Base-by-base conservation (phyloP, 2,888 invertebrate genomes). In the Altica lythri region DNA sequence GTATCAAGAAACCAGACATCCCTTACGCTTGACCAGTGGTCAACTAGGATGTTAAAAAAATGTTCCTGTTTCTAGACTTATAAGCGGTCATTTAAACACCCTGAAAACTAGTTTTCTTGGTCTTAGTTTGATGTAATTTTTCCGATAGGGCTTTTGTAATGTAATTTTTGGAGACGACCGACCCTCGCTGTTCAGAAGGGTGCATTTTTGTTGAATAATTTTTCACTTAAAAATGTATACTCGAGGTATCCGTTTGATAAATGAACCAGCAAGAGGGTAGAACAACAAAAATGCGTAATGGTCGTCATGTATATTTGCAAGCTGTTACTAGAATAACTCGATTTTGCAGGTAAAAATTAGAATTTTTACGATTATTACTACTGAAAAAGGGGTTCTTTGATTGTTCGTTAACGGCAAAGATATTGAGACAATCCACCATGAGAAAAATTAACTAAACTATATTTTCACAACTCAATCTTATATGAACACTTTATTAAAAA, bases 141-240 rank as follows among this genome's bases (percentile, higher is more conserved):
- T n/a, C n/a, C n/a, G n/a, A n/a, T n/a, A n/a, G n/a, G n/a, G n/a
- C 48, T 48, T 59, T 66, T 64, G 61, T 62, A 55, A 51, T 55
- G 54, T 53, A 63, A 61, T 67, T 66, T 65, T 62, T 62, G 61
- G 62, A 62, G 65, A 65, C 64, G 59, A 10, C 49, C 49, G 32
- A n/a, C n/a, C n/a, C n/a, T n/a, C n/a, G n/a, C n/a, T n/a, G n/a
- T 49, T 34, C 42, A 9, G 13, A 46, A 51, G 53, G 56, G 56
- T 51, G 37, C 48, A 44, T 55, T 54, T 32, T 49, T 27, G 54
- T 49, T 46, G 58, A 42, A 58, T 58, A 55, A 58, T 57, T 56
- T 61, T 59, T 61, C 51, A 56, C 54, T 58, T 51, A 40, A 61
- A 60, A 56, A 55, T 13, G 49, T 30, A 46, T 56, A 19, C n/a